phyloP scores from a whole-genome alignment of 2,797 vertebrate genomes.

The Oreortyx pictus region DNA sequence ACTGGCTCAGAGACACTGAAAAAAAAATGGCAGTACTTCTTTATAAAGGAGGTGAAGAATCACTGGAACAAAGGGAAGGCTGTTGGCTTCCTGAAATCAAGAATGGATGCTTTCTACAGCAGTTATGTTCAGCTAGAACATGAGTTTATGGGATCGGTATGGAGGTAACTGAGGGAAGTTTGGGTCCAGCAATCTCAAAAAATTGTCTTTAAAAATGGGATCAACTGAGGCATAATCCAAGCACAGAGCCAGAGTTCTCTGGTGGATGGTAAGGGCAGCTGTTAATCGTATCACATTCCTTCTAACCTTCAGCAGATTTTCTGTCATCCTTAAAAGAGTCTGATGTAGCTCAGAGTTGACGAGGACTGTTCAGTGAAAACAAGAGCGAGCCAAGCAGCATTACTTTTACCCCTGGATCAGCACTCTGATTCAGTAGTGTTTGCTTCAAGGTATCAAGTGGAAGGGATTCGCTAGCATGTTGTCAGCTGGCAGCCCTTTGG shows the following conservation, averaged over 20 bases:
- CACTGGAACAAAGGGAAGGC: not conserved
- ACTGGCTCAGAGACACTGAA: not conserved
- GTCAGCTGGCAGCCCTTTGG: not conserved
- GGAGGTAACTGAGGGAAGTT: not conserved
- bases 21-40: not conserved
- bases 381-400: conserved; percentile 7
- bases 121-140: not conserved
- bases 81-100: not conserved
- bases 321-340: conserved; percentile 56
- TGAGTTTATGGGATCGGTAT: not conserved
- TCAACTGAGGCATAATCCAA: conserved; percentile 10
- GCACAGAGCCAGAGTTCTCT: not conserved
- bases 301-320: conserved; percentile 55
- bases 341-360: conserved; percentile 34
- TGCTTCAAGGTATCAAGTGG: not conserved
- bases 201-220: not conserved
- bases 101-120: not conserved
- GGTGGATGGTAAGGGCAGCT: not conserved
- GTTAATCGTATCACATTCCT: conserved; percentile 44
- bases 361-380: conserved; percentile 31
- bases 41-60: not conserved
- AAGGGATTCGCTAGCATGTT: not conserved
- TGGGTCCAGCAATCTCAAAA: not conserved
- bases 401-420: not conserved
- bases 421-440: not conserved